Base-by-base conservation (phyloP, 2,113 vertebrate genomes). In the Glareola pratincola region DNA sequence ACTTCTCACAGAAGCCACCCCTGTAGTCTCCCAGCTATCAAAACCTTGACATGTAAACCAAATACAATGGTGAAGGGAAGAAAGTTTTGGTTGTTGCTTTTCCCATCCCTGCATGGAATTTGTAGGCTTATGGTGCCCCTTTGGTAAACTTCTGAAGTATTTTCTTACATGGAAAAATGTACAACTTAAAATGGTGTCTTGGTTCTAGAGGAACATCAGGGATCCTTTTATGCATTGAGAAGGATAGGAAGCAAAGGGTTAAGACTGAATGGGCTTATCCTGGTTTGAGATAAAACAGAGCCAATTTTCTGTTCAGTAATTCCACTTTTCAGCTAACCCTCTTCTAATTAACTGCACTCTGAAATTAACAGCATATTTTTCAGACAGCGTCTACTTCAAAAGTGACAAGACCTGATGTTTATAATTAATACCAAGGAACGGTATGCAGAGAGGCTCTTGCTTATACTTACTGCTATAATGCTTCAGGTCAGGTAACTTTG, bases 21-120 rank as follows among this genome's bases (percentile, higher is more conserved):
- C 3, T 8, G 12, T 45, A 84, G 11, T 6, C 1, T 4, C 10
- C 22, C 2, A 0, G 2, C 23, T 48, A 56, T 18, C 10, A 39
- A 66, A 85, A 66, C 60, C 29, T 29, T 48, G 19, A 41, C 6
- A 48, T 3, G 9, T 27, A 39, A 75, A 15, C 9, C 3, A 5
- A 67, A n/a, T 48, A 48, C n/a, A 68, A 14, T 50, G 11, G 20
- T 24, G 27, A 57, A 68, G 12, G 36, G 16, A 57, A 51, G 20
- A 76, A 37, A 13, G 15, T 24, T 60, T n/a, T 74, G 60, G 16
- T 37, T 8, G 7, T 24, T 48, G 27, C 8, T 27, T 43, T 64
- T 73, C 14, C 37, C 21, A 45, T 53, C 29, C 29, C 34, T 79
- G 26, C 14, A 11, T 6, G 14, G 30, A 72, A 48, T 8, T 22